A percentile compares a stretch with the other conserved stretches of the same genome.
phyloP scores from a whole-genome alignment of 2,888 invertebrate genomes.

The Anarsia innoxiella region DNA sequence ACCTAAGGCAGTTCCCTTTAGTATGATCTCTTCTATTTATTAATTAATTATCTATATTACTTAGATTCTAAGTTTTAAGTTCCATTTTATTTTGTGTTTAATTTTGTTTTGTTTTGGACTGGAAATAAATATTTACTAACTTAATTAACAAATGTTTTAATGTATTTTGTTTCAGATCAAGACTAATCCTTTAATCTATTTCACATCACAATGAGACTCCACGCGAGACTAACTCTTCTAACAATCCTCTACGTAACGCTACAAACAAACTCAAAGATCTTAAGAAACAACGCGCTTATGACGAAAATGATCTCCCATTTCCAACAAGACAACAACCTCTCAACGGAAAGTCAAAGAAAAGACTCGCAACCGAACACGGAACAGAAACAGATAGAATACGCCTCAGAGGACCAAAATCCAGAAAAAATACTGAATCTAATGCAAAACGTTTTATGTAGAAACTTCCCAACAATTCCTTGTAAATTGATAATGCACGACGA shows the following conservation, averaged over 20 bases:
- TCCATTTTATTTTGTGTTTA: too few relatives aligned
- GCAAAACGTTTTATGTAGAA: conserved; percentile 56
- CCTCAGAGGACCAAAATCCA: neutral
- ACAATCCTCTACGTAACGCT: neutral
- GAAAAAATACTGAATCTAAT: conserved; percentile 33
- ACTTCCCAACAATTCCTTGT: conserved; percentile 59
- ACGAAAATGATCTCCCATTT: conserved; percentile 59
- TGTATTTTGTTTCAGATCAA: too few relatives aligned
- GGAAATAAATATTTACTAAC: too few relatives aligned
- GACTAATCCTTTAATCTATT: too few relatives aligned
- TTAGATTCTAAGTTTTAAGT: too few relatives aligned
- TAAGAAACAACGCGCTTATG: conserved; percentile 58
- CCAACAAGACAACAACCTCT: conserved; percentile 40
- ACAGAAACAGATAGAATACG: neutral
- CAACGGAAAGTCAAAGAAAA: conserved; percentile 10
- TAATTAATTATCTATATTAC: too few relatives aligned
- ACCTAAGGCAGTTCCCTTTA: too few relatives aligned
- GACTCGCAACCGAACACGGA: neutral
- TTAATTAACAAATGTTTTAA: too few relatives aligned
- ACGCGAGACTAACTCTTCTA: too few relatives aligned
- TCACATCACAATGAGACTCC: too few relatives aligned
- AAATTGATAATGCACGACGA: conserved; percentile 45
- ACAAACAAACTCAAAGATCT: conserved; percentile 30
- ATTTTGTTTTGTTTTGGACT: too few relatives aligned
- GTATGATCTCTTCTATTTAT: too few relatives aligned